These are phyloP conservation scores for Onychostoma macrolepis DNA, from an alignment of 2,113 vertebrate genomes.

Conservation along the genomic window DNA sequence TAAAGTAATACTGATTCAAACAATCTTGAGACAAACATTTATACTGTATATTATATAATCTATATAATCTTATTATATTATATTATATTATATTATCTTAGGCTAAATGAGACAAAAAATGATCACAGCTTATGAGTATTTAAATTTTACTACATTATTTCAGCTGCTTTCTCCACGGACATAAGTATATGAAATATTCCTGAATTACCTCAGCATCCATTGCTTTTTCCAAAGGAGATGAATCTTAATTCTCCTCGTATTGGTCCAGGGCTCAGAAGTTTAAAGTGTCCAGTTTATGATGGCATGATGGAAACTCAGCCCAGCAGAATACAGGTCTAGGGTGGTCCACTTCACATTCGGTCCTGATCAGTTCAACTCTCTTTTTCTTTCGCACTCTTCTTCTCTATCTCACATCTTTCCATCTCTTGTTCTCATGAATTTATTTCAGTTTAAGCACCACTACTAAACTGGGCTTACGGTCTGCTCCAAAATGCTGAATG, in stretches of 20 bases:
- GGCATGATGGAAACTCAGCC: constrained; percentile 21
- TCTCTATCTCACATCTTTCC: constrained; percentile 27
- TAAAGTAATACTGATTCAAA: too few species aligned
- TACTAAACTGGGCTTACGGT: constrained; percentile 61
- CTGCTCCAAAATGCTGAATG: constrained; percentile 68
- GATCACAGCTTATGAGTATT: not conserved
- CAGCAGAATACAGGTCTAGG: not conserved
- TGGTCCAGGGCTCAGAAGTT: not conserved
- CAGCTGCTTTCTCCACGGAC: not conserved
- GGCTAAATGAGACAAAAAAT: not conserved
- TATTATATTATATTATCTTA: too few species aligned
- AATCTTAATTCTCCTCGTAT: not conserved
- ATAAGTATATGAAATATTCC: not conserved
- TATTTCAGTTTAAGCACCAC: constrained; percentile 54
- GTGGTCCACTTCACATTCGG: not conserved
- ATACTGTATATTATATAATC: too few species aligned
- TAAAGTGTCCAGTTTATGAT: not conserved
- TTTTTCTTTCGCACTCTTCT: constrained; percentile 12
- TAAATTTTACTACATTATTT: not conserved
- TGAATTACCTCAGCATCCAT: constrained; percentile 35
- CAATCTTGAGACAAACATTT: too few species aligned
- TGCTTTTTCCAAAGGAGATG: not conserved
- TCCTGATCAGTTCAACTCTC: not conserved
- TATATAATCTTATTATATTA: too few species aligned
- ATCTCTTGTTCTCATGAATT: constrained; percentile 32